A percentile compares a stretch with the other conserved stretches of the same genome.
phyloP scores from a whole-genome alignment of 2,797 vertebrate species.

The Eutrigla gurnardus region DNA sequence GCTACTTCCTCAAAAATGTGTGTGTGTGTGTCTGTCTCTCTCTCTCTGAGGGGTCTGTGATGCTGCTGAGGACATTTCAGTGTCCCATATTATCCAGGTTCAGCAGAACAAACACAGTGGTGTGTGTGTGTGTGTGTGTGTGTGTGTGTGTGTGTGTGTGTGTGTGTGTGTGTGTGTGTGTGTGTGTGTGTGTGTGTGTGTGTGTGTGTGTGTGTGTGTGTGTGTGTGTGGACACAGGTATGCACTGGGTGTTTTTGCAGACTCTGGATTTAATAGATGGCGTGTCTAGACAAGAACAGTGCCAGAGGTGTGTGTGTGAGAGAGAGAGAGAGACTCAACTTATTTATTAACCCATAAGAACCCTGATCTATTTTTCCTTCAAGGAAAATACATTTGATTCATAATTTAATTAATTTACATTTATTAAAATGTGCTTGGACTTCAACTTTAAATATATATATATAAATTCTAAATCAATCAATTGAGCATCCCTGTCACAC shows the following conservation, averaged over 20 bases:
- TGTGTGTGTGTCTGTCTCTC: not conserved
- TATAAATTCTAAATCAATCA: no score
- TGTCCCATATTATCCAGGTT: not conserved
- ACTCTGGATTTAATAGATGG: conserved; percentile 1
- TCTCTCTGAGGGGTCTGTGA: not conserved
- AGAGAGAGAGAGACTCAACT: not conserved
- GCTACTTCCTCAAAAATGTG: conserved; percentile 26
- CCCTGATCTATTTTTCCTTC: no score
- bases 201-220: not conserved
- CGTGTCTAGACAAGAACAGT: conserved; percentile 15
- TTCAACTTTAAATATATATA: no score
- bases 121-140: not conserved
- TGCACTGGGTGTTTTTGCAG: conserved; percentile 4
- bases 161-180: not conserved
- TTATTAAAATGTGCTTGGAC: no score
- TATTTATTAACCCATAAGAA: not conserved
- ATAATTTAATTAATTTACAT: no score
- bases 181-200: not conserved
- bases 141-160: not conserved
- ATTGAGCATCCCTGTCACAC: no score
- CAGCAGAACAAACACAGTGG: not conserved
- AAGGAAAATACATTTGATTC: no score
- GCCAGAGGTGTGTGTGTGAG: not conserved
- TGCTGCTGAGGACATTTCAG: not conserved
- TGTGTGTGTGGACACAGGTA: not conserved